Percentiles rank a stretch among this genome's conserved stretches.
Conservation (phyloP, 2,888 invertebrate genomes). For the Rhagium mordax region DNA sequence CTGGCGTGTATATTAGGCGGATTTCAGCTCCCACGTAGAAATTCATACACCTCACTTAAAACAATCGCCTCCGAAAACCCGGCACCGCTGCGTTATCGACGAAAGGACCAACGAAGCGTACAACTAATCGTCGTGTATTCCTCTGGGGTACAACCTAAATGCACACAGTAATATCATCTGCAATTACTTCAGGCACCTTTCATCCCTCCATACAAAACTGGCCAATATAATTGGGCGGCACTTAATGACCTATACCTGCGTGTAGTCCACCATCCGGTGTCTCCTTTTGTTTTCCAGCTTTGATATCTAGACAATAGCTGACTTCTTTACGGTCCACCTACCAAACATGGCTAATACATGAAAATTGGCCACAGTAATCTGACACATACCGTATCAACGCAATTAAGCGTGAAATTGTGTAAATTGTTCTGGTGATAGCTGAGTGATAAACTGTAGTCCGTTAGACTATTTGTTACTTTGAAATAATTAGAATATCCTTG, state of each 20-base stretch:
- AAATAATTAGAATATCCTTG: not conserved
- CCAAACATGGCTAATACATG: conserved; percentile 4
- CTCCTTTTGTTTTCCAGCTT: conserved; percentile 24
- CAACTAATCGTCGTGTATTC: not conserved
- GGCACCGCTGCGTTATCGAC: not conserved
- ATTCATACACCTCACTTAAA: not conserved
- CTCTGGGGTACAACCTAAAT: not conserved
- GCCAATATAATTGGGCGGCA: conserved; percentile 12
- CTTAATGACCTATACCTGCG: conserved; percentile 25
- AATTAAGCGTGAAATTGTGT: conserved; percentile 27
- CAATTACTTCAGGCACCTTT: conserved; percentile 7
- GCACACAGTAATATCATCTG: conserved; percentile 10
- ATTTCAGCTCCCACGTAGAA: not conserved
- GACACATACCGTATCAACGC: conserved; percentile 6
- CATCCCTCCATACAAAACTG: conserved; percentile 7
- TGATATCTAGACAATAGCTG: conserved; percentile 32
- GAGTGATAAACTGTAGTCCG: not conserved
- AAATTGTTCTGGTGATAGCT: conserved; percentile 9
- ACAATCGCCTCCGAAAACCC: not conserved
- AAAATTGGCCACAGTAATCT: conserved; percentile 18
- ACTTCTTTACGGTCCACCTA: conserved; percentile 27
- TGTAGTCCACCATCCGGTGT: not conserved
- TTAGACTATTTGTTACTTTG: not conserved
- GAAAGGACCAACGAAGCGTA: not conserved
- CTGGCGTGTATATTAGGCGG: not conserved